phyloP scores from a whole-genome alignment of 1,140 invertebrate species.

The Hyphantria cunea region DNA sequence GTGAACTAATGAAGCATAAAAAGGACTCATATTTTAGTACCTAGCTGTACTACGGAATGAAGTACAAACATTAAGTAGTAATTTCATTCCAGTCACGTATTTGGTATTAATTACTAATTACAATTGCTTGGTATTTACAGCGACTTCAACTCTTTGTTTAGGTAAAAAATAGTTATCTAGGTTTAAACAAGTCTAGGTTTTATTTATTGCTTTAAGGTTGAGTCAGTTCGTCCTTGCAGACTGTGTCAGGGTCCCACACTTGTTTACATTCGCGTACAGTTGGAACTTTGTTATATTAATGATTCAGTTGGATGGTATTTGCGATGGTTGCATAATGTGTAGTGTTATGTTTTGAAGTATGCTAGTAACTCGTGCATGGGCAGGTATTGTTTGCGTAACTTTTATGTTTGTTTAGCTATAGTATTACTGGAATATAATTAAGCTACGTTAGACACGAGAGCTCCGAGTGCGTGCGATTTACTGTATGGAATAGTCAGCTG shows the following conservation, averaged over 20 bases:
- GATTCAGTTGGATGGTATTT: conserved; percentile 11
- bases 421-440: not conserved
- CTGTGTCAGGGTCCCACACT: conserved; percentile 24
- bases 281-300: conserved; percentile 24
- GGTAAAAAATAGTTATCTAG: not conserved
- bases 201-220: conserved; percentile 3
- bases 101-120: not conserved
- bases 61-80: no score
- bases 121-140: not conserved
- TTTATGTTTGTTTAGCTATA: not conserved
- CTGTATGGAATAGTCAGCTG: no score
- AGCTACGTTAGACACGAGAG: not conserved
- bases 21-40: no score
- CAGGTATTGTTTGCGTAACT: not conserved
- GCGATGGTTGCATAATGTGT: conserved; percentile 20
- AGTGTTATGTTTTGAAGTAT: conserved; percentile 15
- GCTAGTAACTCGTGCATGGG: not conserved
- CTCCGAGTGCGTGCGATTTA: no score
- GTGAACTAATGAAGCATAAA: no score
- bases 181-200: not conserved
- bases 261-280: conserved; percentile 24
- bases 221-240: conserved; percentile 48
- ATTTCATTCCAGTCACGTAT: no score
- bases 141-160: not conserved
- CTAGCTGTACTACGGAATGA: no score